Evolutionary conservation across 2,113 vertebrate genomes (phyloP).

Genomic region (Stigmatopora nigra): DNA sequence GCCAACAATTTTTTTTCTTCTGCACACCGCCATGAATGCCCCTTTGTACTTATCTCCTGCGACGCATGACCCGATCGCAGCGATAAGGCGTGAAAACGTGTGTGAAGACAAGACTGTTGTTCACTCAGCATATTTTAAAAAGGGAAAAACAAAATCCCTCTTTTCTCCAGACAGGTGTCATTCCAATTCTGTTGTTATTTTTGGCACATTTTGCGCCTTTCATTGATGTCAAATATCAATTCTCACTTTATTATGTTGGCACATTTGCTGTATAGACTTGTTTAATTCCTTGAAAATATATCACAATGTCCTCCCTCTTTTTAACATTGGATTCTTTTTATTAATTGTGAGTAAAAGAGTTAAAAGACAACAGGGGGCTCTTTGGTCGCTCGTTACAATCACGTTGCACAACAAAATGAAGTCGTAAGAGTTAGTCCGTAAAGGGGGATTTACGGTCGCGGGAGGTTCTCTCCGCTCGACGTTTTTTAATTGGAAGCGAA

Average conservation of each 20-base stretch:
- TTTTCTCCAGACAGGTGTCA: not conserved
- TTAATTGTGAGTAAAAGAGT: slow-evolving; percentile 14
- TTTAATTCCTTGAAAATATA: not conserved
- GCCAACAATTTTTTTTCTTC: not conserved
- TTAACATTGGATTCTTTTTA: not conserved
- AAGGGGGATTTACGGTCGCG: slow-evolving; percentile 3
- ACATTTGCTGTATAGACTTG: not conserved
- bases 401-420: slow-evolving; percentile 16
- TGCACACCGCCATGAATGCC: not conserved
- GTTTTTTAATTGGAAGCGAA: slow-evolving; percentile 30
- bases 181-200: not conserved
- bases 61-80: not conserved
- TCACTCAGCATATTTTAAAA: not conserved
- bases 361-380: not conserved
- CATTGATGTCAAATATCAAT: not conserved
- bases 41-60: slow-evolving; percentile 1
- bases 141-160: not conserved
- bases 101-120: slow-evolving; percentile 1
- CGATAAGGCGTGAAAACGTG: not conserved
- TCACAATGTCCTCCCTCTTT: not conserved
- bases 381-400: slow-evolving; percentile 16
- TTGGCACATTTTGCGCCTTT: not conserved
- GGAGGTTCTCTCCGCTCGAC: not conserved
- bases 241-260: not conserved
- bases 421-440: slow-evolving; percentile 2